Conservation (phyloP, 2,797 vertebrate genomes). For the Chloroceryle inda region DNA sequence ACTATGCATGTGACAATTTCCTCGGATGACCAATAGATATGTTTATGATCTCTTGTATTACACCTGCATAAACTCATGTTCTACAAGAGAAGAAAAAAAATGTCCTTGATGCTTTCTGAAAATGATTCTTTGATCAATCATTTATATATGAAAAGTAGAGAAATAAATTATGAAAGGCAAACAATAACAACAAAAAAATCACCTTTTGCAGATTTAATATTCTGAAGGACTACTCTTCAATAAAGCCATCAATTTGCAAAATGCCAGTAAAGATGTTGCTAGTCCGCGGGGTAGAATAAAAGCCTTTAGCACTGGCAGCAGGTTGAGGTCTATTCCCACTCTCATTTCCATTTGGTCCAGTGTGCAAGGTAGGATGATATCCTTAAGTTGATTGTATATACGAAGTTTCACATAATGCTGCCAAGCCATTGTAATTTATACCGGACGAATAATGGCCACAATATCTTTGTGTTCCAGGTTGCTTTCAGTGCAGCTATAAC, state of each 20-base stretch:
- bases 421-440: not conserved
- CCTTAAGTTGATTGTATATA: not conserved
- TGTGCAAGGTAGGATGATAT: not conserved
- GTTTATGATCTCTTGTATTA: not conserved
- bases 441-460: not conserved
- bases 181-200: not conserved
- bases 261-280: not conserved
- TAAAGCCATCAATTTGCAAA: not conserved
- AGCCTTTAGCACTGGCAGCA: not conserved
- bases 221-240: not conserved
- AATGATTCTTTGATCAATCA: not conserved
- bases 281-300: not conserved
- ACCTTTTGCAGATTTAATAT: not conserved
- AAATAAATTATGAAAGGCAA: not conserved
- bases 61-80: not conserved
- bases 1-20: not conserved
- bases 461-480: not conserved
- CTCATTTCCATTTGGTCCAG: not conserved
- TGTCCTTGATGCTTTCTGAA: not conserved
- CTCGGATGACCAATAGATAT: not conserved
- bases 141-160: not conserved
- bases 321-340: not conserved
- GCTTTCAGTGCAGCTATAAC: not conserved
- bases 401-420: not conserved
- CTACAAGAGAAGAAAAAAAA: not conserved